Conservation (phyloP, 2,888 invertebrate genomes). For the Orthosia incerta region DNA sequence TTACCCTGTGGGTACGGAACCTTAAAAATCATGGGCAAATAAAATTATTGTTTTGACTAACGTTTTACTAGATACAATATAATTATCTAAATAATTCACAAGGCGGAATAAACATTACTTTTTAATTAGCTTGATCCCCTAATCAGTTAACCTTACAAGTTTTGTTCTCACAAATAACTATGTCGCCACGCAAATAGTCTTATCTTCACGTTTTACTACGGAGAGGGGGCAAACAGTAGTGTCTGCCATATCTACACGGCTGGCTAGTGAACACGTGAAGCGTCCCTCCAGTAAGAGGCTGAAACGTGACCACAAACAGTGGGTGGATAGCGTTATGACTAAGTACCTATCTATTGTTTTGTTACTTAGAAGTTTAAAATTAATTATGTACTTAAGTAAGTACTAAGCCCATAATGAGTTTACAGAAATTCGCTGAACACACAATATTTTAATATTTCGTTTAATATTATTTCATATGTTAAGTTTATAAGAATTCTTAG, state of each 20-base stretch:
- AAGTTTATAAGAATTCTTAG: no score
- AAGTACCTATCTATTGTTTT: background rate
- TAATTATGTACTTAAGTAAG: background rate
- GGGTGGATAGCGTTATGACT: background rate
- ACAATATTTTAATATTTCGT: no score
- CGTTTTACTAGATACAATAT: background rate
- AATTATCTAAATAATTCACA: background rate
- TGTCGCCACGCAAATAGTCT: background rate
- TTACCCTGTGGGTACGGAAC: no score
- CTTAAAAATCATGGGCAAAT: no score
- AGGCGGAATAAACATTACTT: constrained; percentile 1
- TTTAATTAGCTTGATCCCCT: constrained; percentile 9
- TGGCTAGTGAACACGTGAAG: constrained; percentile 28
- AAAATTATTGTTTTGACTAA: background rate
- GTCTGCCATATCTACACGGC: constrained; percentile 4
- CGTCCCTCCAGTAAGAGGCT: background rate
- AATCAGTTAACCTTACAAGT: constrained; percentile 24
- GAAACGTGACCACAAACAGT: constrained; percentile 22
- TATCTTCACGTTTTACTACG: constrained; percentile 40
- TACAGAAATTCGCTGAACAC: background rate
- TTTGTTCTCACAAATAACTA: constrained; percentile 7
- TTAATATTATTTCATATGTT: no score
- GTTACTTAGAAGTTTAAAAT: background rate
- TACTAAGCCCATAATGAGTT: background rate
- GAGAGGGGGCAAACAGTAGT: constrained; percentile 2